Evolutionary conservation across 92 coral and sea anemone species (phyloP).

Genomic region (Parazoanthus atlanticus): DNA sequence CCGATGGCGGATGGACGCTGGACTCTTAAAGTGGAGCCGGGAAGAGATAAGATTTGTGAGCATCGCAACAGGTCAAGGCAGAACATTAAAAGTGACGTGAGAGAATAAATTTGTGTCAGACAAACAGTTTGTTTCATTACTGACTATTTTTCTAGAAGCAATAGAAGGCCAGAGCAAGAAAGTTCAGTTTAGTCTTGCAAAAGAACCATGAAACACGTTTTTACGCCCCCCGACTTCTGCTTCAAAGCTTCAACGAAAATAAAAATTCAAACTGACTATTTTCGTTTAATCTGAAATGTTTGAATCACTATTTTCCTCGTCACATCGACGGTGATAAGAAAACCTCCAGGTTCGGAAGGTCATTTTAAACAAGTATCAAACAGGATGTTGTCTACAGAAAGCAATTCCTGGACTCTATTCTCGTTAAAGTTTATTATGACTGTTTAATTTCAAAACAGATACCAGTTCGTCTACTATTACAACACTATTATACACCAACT

Average conservation of each 20-base stretch:
- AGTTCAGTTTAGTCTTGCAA: neutral
- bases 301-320: neutral
- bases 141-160: neutral
- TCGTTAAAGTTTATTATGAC: neutral
- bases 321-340: neutral
- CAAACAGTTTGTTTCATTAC: neutral
- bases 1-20: constrained; percentile 19
- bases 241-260: neutral
- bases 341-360: neutral
- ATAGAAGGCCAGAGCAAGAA: neutral
- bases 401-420: neutral
- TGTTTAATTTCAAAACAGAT: constrained; percentile 14
- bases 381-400: neutral
- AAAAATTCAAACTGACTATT: neutral
- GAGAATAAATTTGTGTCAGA: neutral
- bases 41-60: neutral
- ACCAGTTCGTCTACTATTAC: neutral
- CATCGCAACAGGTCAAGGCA: neutral
- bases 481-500: no score
- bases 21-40: neutral
- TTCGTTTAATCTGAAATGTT: neutral
- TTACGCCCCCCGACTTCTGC: neutral
- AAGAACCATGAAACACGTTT: neutral
- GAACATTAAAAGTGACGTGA: neutral
- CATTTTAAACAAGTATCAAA: constrained; percentile 5